These are phyloP conservation scores for Okapia johnstoni DNA, from an alignment of 2,113 vertebrate genomes.

Conservation along the genomic window DNA sequence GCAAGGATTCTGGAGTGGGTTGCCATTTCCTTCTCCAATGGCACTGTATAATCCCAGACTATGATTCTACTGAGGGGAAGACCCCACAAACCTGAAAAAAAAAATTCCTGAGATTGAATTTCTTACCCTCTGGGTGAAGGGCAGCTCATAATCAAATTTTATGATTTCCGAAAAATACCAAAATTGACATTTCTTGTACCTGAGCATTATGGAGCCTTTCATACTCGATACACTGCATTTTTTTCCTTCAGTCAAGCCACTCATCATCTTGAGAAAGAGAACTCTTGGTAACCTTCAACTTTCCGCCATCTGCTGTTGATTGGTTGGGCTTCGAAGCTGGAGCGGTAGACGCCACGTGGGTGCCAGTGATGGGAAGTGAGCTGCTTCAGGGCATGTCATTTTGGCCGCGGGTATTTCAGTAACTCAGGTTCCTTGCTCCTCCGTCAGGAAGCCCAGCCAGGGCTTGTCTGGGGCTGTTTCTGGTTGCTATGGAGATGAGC, in stretches of 20 bases:
- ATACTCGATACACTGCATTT: not conserved
- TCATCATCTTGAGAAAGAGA: not conserved
- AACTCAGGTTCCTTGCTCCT: not conserved
- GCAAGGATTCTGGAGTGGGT: not conserved
- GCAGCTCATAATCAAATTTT: not conserved
- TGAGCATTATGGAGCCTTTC: not conserved
- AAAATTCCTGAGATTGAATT: not conserved
- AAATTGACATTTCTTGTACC: not conserved
- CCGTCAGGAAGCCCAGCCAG: not conserved
- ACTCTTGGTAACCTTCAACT: not conserved
- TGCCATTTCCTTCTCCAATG: not conserved
- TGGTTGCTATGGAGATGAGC: conserved; percentile 51
- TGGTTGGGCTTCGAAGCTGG: not conserved
- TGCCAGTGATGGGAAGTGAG: not conserved
- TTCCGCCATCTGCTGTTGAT: not conserved
- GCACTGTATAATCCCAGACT: not conserved
- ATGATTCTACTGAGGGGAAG: not conserved
- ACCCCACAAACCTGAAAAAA: not conserved
- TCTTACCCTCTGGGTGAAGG: not conserved
- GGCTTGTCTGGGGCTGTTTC: not conserved
- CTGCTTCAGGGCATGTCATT: not conserved
- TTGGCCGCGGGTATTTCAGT: not conserved
- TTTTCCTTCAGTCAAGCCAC: not conserved
- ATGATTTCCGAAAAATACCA: not conserved
- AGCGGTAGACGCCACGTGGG: not conserved